Evolutionary conservation across 2,888 invertebrate species (phyloP).

Genomic region (Alloscopus bannaensis): DNA sequence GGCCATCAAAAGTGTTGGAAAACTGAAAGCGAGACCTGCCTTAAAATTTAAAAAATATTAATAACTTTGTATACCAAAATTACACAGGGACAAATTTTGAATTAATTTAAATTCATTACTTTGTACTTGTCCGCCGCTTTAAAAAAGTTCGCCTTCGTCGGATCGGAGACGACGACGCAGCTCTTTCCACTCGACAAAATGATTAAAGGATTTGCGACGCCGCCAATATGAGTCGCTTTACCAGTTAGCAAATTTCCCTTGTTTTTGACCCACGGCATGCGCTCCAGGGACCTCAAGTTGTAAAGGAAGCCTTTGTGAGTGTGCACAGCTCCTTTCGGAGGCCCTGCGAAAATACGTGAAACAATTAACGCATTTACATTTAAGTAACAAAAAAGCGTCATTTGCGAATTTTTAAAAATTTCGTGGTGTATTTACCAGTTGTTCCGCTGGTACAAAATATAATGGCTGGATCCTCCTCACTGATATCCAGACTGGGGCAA

Average conservation of each 20-base stretch:
- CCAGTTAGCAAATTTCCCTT: conserved; percentile 45
- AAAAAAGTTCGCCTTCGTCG: conserved; percentile 63
- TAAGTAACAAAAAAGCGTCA: background rate
- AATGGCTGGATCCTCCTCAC: conserved; percentile 56
- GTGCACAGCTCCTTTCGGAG: conserved; percentile 67
- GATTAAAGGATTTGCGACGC: conserved; percentile 40
- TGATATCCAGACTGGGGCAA: conserved; percentile 14
- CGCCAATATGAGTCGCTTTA: conserved; percentile 69
- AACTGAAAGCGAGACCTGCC: conserved; percentile 49
- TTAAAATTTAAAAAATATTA: conserved; percentile 3
- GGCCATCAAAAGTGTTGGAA: conserved; percentile 44
- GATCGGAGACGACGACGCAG: conserved; percentile 49
- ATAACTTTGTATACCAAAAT: background rate
- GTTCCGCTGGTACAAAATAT: conserved; percentile 69
- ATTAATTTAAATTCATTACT: conserved; percentile 29
- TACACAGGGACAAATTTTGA: background rate
- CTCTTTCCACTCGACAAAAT: conserved; percentile 47
- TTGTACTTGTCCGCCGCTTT: conserved; percentile 64
- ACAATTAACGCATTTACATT: background rate
- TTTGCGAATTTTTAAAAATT: background rate
- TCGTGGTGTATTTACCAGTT: conserved; percentile 56
- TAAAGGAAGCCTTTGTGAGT: conserved; percentile 56
- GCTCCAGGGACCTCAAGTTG: conserved; percentile 28
- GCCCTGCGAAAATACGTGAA: background rate
- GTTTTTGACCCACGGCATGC: background rate